Evolutionary conservation across 2,888 invertebrate genomes (phyloP).

Genomic region (Chymomyza procnemis): DNA sequence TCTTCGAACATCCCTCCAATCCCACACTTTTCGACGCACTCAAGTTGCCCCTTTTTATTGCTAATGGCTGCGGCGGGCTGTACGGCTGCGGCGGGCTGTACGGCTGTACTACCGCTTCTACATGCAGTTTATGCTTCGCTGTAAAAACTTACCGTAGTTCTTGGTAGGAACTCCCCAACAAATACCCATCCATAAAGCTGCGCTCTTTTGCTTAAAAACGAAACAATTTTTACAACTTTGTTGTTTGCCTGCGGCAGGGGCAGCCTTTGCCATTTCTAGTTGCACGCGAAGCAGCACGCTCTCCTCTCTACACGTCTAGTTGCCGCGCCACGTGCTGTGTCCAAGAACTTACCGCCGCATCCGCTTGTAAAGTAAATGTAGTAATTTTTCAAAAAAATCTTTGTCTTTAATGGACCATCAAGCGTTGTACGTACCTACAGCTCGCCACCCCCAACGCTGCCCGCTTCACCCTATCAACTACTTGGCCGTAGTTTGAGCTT

Average conservation of each 20-base stretch:
- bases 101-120: conserved; percentile 19
- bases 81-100: conserved; percentile 4
- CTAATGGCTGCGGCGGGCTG: conserved; percentile 52
- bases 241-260: conserved; percentile 69
- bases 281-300: conserved; percentile 27
- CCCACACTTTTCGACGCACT: not conserved
- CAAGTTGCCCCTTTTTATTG: conserved; percentile 57
- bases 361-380: conserved; percentile 52
- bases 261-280: conserved; percentile 61
- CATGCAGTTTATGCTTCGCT: conserved; percentile 65
- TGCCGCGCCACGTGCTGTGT: too few species aligned
- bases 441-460: not conserved
- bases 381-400: conserved; percentile 73
- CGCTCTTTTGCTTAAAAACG: conserved; percentile 57
- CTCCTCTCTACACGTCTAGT: too few species aligned
- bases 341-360: conserved; percentile 9
- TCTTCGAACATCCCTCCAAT: conserved; percentile 61
- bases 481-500: not conserved
- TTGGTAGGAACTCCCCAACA: conserved; percentile 27
- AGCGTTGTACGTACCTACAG: conserved; percentile 28
- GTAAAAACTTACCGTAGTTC: conserved; percentile 73
- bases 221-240: conserved; percentile 77
- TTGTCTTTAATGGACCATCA: conserved; percentile 76
- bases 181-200: not conserved
- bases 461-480: not conserved